Conservation (phyloP, 2,113 vertebrate genomes). For the Cryptotis parvus region DNA sequence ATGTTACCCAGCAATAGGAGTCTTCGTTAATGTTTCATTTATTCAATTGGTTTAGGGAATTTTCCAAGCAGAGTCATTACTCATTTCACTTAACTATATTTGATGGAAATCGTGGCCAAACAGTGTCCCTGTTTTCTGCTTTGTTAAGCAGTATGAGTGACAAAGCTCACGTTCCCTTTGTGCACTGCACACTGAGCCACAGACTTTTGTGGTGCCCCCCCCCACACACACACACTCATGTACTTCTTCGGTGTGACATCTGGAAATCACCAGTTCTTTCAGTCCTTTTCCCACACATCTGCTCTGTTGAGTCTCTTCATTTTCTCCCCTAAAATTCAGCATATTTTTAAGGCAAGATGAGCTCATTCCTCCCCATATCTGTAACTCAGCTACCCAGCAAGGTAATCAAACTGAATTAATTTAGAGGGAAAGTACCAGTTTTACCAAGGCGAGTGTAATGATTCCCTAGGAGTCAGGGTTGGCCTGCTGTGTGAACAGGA, state of each 20-base stretch:
- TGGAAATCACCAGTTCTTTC: not conserved
- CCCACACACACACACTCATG: too few relatives aligned
- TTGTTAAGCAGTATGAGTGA: not conserved
- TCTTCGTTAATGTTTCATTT: constrained; percentile 23
- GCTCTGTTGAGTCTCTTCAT: not conserved
- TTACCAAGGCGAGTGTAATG: not conserved
- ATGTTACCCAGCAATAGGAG: not conserved
- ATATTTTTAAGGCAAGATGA: constrained; percentile 24
- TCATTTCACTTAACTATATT: constrained; percentile 29
- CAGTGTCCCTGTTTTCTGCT: not conserved
- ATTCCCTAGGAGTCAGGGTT: not conserved
- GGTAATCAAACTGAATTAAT: not conserved
- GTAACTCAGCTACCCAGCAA: not conserved
- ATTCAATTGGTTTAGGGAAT: constrained; percentile 28
- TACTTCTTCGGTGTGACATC: too few relatives aligned
- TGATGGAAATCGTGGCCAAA: constrained; percentile 40
- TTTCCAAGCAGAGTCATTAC: constrained; percentile 40
- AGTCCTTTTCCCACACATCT: not conserved
- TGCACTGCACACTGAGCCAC: not conserved
- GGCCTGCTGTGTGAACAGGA: not conserved
- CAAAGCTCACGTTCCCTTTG: not conserved
- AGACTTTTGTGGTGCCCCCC: not conserved
- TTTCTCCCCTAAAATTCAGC: constrained; percentile 1
- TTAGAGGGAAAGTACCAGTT: not conserved
- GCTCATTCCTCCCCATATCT: not conserved